Conservation (phyloP, 1,140 invertebrate species). For the Bombyx mori region ASM3026992v2 NC_085117.1:14087501-14088000, state of each 20-base stretch:
- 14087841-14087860: constrained; percentile 46
- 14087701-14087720: constrained; percentile 56
- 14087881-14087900: neutral
- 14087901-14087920: too few relatives aligned
- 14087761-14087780: constrained; percentile 63
- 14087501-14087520: constrained; percentile 10
- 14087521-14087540: constrained; percentile 4
- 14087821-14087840: constrained; percentile 35
- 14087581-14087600: too few relatives aligned
- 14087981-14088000: too few relatives aligned
- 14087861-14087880: constrained; percentile 34
- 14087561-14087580: too few relatives aligned
- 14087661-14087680: constrained; percentile 42
- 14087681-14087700: constrained; percentile 60
- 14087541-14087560: neutral
- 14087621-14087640: too few relatives aligned
- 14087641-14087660: constrained; percentile 11
- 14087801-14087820: constrained; percentile 50
- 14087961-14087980: too few relatives aligned
- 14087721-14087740: constrained; percentile 67
- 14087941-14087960: too few relatives aligned
- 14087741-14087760: constrained; percentile 61
- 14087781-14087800: constrained; percentile 71
- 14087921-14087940: too few relatives aligned
- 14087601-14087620: too few relatives aligned